Conservation (phyloP, 2,888 invertebrate species). For the Drosophila helvetica region DNA sequence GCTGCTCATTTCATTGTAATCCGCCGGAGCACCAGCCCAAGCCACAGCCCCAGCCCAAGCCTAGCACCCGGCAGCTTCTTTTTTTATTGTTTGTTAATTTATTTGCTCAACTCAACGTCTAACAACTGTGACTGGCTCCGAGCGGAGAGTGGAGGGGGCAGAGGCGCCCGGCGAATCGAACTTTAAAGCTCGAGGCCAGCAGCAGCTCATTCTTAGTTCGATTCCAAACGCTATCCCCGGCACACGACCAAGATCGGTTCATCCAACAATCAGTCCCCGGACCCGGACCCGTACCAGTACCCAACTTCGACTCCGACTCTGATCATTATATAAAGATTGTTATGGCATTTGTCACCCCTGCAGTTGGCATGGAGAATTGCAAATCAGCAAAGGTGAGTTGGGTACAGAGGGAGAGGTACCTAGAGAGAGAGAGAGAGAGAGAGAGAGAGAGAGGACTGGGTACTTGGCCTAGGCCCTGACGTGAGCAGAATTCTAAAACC, state of each 20-base stretch:
- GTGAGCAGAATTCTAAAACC: slow-evolving; percentile 51
- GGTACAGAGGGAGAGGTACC: neutral
- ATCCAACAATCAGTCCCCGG: neutral
- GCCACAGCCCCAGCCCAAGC: neutral
- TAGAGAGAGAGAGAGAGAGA: neutral
- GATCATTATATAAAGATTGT: slow-evolving; percentile 22
- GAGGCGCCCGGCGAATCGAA: slow-evolving; percentile 14
- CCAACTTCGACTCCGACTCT: neutral
- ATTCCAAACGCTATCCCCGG: slow-evolving; percentile 24
- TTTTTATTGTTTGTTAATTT: slow-evolving; percentile 22
- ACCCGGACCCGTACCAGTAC: too few species aligned
- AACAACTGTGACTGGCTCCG: slow-evolving; percentile 18
- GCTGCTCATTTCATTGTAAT: slow-evolving; percentile 14
- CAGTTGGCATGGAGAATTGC: slow-evolving; percentile 18
- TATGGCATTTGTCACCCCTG: slow-evolving; percentile 25
- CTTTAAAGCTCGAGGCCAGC: slow-evolving; percentile 36
- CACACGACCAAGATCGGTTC: slow-evolving; percentile 8
- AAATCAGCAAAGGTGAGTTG: slow-evolving; percentile 38
- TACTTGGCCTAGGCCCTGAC: slow-evolving; percentile 38
- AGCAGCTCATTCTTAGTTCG: slow-evolving; percentile 34
- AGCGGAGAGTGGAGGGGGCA: neutral
- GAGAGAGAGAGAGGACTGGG: slow-evolving; percentile 12
- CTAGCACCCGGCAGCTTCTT: neutral
- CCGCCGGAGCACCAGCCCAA: slow-evolving; percentile 6
- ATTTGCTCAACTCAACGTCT: slow-evolving; percentile 13